A percentile compares a stretch with the other conserved stretches of the same genome.
phyloP scores from a whole-genome alignment of 30 jellyfish, hydroid and myxozoan genomes.

The Cassiopea andromeda region DNA sequence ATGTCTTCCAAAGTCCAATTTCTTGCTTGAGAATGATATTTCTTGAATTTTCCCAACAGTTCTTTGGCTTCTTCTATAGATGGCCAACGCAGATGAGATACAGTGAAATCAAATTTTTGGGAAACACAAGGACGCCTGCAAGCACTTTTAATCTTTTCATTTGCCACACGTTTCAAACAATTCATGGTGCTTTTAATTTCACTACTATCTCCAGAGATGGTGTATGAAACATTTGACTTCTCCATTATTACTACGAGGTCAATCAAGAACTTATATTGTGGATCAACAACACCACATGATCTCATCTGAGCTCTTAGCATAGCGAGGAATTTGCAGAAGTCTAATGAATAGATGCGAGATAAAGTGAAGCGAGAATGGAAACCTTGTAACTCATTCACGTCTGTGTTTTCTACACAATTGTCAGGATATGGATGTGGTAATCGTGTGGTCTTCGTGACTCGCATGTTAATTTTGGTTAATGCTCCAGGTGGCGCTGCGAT shows the following conservation, averaged over 20 bases:
- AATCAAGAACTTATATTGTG: background rate
- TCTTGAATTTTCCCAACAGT: background rate
- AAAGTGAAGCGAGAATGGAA: background rate
- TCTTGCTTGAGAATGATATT: background rate
- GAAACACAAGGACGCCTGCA: conserved; percentile 14
- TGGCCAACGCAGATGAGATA: conserved; percentile 18
- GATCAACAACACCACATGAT: background rate
- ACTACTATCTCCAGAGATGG: background rate
- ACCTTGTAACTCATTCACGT: background rate
- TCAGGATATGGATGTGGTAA: conserved; percentile 53
- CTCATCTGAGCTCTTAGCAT: background rate
- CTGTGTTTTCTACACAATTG: background rate
- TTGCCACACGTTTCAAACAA: background rate
- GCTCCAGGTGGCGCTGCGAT: conserved; percentile 27
- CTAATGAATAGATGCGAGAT: background rate
- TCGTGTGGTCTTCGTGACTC: conserved; percentile 17
- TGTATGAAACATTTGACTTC: background rate
- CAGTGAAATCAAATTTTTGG: background rate
- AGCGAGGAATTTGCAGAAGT: background rate
- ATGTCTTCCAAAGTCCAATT: conserved; percentile 13
- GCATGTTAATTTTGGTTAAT: conserved; percentile 19
- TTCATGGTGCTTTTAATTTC: background rate
- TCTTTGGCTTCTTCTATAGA: background rate
- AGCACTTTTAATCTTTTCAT: background rate
- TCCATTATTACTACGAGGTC: background rate